phyloP scores from a whole-genome alignment of 2,113 vertebrate species.

The Megalops atlanticus region DNA sequence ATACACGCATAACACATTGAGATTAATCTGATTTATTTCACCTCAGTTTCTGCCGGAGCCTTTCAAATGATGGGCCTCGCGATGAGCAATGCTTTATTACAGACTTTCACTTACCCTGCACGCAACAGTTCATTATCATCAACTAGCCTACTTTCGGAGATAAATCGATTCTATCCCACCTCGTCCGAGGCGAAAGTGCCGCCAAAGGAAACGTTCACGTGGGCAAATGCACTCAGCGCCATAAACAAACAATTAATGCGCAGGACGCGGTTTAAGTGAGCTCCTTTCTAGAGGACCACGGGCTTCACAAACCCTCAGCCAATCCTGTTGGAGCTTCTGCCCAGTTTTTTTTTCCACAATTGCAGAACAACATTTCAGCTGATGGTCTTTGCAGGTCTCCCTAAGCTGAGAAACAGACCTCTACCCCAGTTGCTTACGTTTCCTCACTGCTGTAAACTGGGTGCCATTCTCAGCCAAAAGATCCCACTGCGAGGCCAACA shows the following conservation, averaged over 20 bases:
- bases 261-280: not conserved
- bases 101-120: constrained; percentile 42
- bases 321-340: no score
- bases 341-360: no score
- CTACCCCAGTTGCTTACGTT: no score
- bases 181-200: constrained; percentile 11
- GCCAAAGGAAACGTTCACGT: constrained; percentile 31
- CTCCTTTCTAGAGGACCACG: no score
- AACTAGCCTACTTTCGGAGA: constrained; percentile 45
- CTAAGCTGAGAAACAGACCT: no score
- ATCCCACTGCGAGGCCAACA: no score
- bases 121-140: constrained; percentile 51
- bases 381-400: no score
- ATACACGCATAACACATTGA: constrained; percentile 65
- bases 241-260: constrained; percentile 8
- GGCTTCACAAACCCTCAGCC: no score
- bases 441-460: no score
- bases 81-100: constrained; percentile 45
- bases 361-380: no score
- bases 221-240: constrained; percentile 16
- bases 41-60: constrained; percentile 50
- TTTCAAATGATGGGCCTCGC: constrained; percentile 64
- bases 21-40: constrained; percentile 66
- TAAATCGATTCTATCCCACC: constrained; percentile 37
- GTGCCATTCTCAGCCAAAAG: no score